Evolutionary conservation across 1,140 invertebrate genomes (phyloP), one percentile per base, ranked within the genome.

Genomic region (Chionoecetes opilio): DNA sequence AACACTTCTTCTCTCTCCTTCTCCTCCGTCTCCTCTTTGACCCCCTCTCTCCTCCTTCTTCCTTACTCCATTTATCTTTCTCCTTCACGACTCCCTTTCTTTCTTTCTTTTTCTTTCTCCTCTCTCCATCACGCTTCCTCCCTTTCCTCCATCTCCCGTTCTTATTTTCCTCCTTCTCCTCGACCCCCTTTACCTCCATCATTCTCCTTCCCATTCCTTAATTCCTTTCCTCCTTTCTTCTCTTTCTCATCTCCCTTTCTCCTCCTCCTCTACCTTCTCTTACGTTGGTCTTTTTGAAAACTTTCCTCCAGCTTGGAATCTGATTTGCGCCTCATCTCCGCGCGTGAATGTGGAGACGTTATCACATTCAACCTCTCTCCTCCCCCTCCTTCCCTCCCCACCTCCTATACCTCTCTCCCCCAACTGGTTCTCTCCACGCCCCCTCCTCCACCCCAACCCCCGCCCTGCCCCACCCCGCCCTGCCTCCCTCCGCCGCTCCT

Each of bases 281-380:
- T 35, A 0, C 35, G 32, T 38, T 86, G 32, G 84, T 38, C 84
- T 86, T 86, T 86, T 34, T 86, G 63, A 75, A 75, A 75, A 75
- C 35, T 86, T 86, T 86, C 35, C 35, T 86, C 84, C 84, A 35
- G 6, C 31, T 32, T 35, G 32, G 84, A 38, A 86, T 86, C 8
- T 86, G 84, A 86, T 86, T 86, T 35, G 32, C 35, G 35, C 84
- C 84, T 86, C 84, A 86, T 86, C 84, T 86, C 84, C 17, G 34
- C 14, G 29, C 41, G 38, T 26, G 29, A 31, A 90, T 31, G 34
- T 90, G 85, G 29, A 26, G 35, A 37, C 38, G 41, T 90, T 90
- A 31, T 90, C 35, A 53, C 41, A 41, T 63, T 29, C 89, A 21
- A 31, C 89, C 38, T 82, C 53, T 32, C 3, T 17, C 3, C 53